A percentile compares a stretch with the other conserved stretches of the same genome.
These are phyloP conservation scores for Carollia perspicillata DNA, from an alignment of 2,113 vertebrate genomes.

Conservation along the genomic window DNA sequence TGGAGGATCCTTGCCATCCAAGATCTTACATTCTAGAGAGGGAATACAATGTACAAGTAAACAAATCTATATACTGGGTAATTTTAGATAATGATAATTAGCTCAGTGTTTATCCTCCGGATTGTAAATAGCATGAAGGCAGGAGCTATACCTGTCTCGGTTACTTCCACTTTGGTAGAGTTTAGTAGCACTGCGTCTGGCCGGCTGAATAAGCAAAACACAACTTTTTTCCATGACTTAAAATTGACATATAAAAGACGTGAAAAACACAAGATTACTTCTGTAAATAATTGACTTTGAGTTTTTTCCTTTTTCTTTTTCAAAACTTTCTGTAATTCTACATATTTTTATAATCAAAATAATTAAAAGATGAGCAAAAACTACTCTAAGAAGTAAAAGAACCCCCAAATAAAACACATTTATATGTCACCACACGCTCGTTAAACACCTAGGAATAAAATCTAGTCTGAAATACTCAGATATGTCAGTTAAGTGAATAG, in stretches of 20 bases:
- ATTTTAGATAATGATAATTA: neutral
- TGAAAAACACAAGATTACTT: neutral
- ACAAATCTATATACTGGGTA: neutral
- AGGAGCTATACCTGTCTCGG: neutral
- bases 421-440: neutral
- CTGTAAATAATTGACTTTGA: neutral
- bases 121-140: neutral
- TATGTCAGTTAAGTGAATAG: neutral
- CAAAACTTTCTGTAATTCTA: conserved; percentile 10
- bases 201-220: neutral
- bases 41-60: neutral
- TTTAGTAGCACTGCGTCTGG: neutral
- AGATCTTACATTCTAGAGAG: neutral
- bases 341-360: neutral
- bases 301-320: neutral
- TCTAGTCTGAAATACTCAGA: neutral
- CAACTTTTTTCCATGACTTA: neutral
- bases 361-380: conserved; percentile 1
- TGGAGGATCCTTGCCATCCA: neutral
- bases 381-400: neutral
- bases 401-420: conserved; percentile 5
- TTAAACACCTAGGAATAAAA: conserved; percentile 5
- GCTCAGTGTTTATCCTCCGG: neutral
- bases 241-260: neutral
- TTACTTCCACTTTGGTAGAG: neutral